Percentiles rank a stretch among this genome's conserved stretches.
phyloP scores from a whole-genome alignment of 2,797 vertebrate genomes.

The Sebastes cheni region DNA sequence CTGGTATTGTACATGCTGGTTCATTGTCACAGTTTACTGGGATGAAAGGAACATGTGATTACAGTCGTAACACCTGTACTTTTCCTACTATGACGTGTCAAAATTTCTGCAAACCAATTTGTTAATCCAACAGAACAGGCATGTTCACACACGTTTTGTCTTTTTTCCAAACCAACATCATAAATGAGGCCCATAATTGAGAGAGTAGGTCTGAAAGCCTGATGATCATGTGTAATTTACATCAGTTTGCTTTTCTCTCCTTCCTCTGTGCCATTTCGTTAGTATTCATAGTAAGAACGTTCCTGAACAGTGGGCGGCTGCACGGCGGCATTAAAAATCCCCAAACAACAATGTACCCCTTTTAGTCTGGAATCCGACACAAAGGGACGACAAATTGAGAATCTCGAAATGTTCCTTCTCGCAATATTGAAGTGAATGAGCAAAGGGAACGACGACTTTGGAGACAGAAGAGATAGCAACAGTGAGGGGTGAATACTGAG shows the following conservation, averaged over 20 bases:
- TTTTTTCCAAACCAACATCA: neutral
- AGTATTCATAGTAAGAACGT: conserved; percentile 29
- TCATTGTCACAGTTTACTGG: neutral
- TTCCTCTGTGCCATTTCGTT: conserved; percentile 28
- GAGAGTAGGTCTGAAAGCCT: conserved; percentile 7
- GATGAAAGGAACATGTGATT: neutral
- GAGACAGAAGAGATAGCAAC: conserved; percentile 1
- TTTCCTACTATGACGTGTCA: no score
- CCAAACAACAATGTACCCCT: conserved; percentile 12
- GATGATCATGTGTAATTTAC: conserved; percentile 18
- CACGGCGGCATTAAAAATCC: neutral
- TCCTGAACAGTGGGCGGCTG: conserved; percentile 22
- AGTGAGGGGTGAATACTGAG: conserved; percentile 5
- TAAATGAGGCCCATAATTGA: conserved; percentile 26
- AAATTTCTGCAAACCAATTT: no score
- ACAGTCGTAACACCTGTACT: no score
- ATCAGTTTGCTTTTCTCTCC: conserved; percentile 18
- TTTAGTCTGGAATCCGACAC: conserved; percentile 20
- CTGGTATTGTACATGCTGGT: no score
- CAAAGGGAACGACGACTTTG: neutral
- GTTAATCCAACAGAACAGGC: neutral
- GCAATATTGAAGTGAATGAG: conserved; percentile 23
- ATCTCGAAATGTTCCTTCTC: conserved; percentile 20
- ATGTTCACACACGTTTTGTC: neutral
- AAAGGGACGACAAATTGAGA: conserved; percentile 24